Evolutionary conservation across 2,113 vertebrate species (phyloP).

Genomic region (Motacilla alba): DNA sequence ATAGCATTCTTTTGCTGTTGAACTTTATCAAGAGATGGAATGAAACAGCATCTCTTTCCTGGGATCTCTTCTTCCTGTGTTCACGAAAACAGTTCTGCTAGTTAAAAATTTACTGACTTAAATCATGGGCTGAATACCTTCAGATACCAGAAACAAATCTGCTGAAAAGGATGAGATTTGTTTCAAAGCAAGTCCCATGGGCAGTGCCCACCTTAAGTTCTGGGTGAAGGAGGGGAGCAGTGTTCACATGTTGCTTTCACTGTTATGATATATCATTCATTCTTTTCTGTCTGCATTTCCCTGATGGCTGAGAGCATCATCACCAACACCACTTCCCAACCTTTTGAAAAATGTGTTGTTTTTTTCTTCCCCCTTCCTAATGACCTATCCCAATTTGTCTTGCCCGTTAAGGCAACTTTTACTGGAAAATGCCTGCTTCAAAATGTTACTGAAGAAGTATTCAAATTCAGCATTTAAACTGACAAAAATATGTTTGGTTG

Average conservation of each 20-base stretch:
- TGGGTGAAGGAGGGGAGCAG: background rate
- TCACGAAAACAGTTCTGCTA: background rate
- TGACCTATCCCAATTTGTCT: background rate
- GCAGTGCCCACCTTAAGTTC: background rate
- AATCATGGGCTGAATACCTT: background rate
- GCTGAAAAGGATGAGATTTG: background rate
- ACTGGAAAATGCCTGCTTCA: background rate
- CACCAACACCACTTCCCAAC: background rate
- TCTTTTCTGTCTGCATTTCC: background rate
- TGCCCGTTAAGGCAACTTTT: background rate
- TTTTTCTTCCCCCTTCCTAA: background rate
- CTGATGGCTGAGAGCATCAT: background rate
- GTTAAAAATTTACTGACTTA: background rate
- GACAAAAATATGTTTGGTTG: background rate
- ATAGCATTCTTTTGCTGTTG: accelerated
- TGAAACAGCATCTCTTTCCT: background rate
- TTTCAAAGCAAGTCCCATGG: background rate
- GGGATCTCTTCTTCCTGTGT: background rate
- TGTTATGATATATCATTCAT: background rate
- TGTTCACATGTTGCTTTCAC: background rate
- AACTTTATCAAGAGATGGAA: background rate
- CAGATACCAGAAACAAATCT: background rate
- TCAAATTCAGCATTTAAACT: background rate
- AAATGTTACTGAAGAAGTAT: background rate
- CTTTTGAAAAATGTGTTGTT: background rate